These are phyloP conservation scores for Leptinotarsa undecemlineata DNA, from an alignment of 1,140 invertebrate species.

Conservation along the genomic window DNA sequence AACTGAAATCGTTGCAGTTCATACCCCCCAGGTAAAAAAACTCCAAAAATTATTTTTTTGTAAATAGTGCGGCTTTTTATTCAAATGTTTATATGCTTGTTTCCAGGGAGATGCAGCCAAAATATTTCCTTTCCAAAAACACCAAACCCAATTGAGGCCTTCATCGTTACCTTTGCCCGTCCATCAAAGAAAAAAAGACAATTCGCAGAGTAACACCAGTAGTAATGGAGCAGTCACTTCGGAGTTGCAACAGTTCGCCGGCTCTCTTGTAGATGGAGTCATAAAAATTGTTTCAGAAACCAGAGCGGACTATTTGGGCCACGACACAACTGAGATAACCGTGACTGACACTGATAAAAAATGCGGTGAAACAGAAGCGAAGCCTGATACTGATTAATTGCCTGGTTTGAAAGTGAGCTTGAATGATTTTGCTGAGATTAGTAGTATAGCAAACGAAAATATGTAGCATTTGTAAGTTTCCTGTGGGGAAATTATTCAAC, in stretches of 20 bases:
- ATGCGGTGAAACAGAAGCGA: slow-evolving; percentile 4
- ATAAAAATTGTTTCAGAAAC: slow-evolving; percentile 53
- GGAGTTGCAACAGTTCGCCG: slow-evolving; percentile 52
- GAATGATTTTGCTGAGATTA: neutral
- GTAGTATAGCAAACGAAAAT: neutral
- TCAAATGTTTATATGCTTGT: neutral
- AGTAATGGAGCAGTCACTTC: slow-evolving; percentile 26
- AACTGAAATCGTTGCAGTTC: slow-evolving; percentile 76
- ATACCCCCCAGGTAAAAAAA: slow-evolving; percentile 66
- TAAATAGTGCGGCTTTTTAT: neutral
- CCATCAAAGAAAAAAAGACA: slow-evolving; percentile 46
- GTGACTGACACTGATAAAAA: slow-evolving; percentile 37
- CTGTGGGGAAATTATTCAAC: neutral
- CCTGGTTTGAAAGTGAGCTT: neutral
- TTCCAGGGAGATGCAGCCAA: slow-evolving; percentile 50
- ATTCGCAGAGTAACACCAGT: slow-evolving; percentile 24
- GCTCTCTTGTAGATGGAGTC: slow-evolving; percentile 51
- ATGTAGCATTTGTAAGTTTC: neutral
- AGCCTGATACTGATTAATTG: neutral
- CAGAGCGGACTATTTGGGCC: slow-evolving; percentile 37
- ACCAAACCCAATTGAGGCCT: slow-evolving; percentile 51
- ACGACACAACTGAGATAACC: slow-evolving; percentile 40
- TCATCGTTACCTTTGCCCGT: slow-evolving; percentile 53
- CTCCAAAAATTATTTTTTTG: neutral
- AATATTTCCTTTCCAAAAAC: slow-evolving; percentile 54